Evolutionary conservation across 1,140 invertebrate genomes (phyloP).

Genomic region (Melitaea cinxia): DNA sequence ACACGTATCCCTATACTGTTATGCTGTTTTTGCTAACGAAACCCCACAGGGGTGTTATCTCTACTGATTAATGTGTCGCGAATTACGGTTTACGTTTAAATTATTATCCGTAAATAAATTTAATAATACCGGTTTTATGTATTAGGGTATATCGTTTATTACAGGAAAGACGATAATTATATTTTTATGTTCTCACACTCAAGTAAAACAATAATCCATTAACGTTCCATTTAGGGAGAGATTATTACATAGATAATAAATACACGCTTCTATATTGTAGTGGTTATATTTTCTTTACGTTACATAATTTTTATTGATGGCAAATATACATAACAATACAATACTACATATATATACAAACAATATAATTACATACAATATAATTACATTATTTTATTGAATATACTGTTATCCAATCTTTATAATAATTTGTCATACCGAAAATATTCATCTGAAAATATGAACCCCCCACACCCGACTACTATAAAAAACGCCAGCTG

Average conservation of each 20-base stretch:
- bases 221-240: neutral
- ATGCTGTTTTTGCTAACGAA: slow-evolving; percentile 48
- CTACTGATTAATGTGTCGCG: slow-evolving; percentile 37
- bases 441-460: neutral
- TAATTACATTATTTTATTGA: too few relatives aligned
- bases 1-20: slow-evolving; percentile 39
- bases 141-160: neutral
- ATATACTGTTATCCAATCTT: neutral
- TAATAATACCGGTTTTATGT: slow-evolving; percentile 1
- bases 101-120: slow-evolving; percentile 10
- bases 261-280: too few relatives aligned
- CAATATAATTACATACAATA: too few relatives aligned
- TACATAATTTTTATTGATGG: too few relatives aligned
- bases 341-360: too few relatives aligned
- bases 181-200: neutral
- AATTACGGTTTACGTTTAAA: slow-evolving; percentile 16
- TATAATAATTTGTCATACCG: neutral
- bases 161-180: neutral
- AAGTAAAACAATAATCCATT: neutral
- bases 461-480: neutral
- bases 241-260: neutral
- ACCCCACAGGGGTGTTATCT: slow-evolving; percentile 52
- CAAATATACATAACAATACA: too few relatives aligned
- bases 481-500: slow-evolving; percentile 24
- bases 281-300: too few relatives aligned